Percentiles rank a stretch among this genome's conserved stretches.
Evolutionary conservation across 2,113 vertebrate genomes (phyloP).

Genomic region (Scortum barcoo): DNA sequence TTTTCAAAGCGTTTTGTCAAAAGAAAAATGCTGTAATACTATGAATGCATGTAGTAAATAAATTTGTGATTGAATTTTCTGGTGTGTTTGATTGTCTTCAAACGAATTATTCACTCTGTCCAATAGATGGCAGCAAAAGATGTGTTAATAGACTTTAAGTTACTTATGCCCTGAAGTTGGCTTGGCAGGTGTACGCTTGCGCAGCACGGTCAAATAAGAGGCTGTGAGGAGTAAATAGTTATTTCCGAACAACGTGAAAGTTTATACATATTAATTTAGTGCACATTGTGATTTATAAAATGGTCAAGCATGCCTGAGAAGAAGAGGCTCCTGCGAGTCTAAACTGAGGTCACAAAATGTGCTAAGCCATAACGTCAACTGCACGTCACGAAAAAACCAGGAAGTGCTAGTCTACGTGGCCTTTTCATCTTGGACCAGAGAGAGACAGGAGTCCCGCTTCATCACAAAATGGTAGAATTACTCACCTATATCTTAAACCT

Average conservation of each 20-base stretch:
- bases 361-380: background rate
- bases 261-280: background rate
- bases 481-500: background rate
- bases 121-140: constrained; percentile 55
- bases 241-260: background rate
- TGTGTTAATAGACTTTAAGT: background rate
- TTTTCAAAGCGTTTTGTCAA: constrained; percentile 54
- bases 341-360: background rate
- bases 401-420: constrained; percentile 79
- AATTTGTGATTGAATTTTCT: constrained; percentile 71
- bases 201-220: background rate
- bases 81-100: background rate
- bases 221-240: background rate
- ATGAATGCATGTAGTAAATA: constrained; percentile 80
- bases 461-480: constrained; percentile 70
- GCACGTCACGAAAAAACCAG: constrained; percentile 53
- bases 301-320: background rate
- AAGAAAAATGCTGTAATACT: constrained; percentile 74
- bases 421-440: constrained; percentile 55
- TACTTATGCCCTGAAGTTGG: background rate
- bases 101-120: background rate
- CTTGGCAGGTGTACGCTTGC: background rate
- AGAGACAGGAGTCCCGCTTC: constrained; percentile 27
- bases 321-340: constrained; percentile 31
- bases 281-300: background rate